These are phyloP conservation scores for Patella caerulea DNA, from an alignment of 2,888 invertebrate species.

Conservation along the genomic window DNA sequence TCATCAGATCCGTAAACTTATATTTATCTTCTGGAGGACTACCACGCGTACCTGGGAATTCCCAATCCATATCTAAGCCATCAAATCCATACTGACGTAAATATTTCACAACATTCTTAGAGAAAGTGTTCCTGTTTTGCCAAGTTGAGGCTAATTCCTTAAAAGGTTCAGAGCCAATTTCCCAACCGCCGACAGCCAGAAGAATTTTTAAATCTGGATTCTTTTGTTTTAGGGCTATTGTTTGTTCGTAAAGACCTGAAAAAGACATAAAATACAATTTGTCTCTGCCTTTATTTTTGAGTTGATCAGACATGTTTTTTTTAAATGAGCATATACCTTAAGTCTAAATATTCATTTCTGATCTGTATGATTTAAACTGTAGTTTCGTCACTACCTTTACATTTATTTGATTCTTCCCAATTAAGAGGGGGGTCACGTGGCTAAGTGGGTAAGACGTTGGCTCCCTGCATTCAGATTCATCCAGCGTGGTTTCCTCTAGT, in stretches of 20 bases:
- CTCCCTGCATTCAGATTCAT: too few relatives aligned
- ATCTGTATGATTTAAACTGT: too few relatives aligned
- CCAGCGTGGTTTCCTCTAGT: too few relatives aligned
- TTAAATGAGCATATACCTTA: too few relatives aligned
- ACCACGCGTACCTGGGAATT: slow-evolving; percentile 79
- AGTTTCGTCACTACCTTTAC: too few relatives aligned
- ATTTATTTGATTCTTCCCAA: too few relatives aligned
- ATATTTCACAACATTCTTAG: slow-evolving; percentile 30
- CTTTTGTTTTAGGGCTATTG: slow-evolving; percentile 67
- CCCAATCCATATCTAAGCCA: slow-evolving; percentile 93
- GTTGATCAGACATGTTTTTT: too few relatives aligned
- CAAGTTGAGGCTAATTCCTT: slow-evolving; percentile 14
- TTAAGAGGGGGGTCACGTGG: too few relatives aligned
- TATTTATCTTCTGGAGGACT: slow-evolving; percentile 60
- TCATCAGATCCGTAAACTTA: slow-evolving; percentile 52
- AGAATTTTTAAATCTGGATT: slow-evolving; percentile 49
- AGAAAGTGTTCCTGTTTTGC: slow-evolving; percentile 18
- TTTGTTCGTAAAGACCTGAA: slow-evolving; percentile 33
- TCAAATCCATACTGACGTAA: slow-evolving; percentile 77
- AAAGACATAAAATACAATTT: neutral
- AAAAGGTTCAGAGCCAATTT: slow-evolving; percentile 59
- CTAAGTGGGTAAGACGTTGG: too few relatives aligned
- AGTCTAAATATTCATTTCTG: too few relatives aligned
- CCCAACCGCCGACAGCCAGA: slow-evolving; percentile 59
- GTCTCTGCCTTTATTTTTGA: too few relatives aligned